Conservation (phyloP, 2,113 vertebrate genomes). For the Galemys pyrenaicus region DNA sequence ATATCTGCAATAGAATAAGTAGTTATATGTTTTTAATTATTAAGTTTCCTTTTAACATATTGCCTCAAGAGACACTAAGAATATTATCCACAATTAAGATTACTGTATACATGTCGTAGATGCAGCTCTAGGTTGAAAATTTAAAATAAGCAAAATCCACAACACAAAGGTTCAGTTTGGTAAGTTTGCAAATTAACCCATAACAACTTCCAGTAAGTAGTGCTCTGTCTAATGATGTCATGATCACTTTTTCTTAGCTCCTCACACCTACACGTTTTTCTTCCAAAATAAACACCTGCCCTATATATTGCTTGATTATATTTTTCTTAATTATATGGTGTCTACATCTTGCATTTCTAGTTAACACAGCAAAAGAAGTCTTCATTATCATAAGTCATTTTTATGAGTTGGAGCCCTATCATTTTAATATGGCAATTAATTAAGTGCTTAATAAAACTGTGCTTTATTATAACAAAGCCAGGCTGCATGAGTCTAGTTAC, state of each 20-base stretch:
- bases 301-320: slow-evolving; percentile 24
- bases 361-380: slow-evolving; percentile 57
- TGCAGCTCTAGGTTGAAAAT: not conserved
- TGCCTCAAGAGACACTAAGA: not conserved
- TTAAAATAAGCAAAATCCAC: not conserved
- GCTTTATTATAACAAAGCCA: slow-evolving; percentile 50
- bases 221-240: not conserved
- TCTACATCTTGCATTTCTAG: slow-evolving; percentile 58
- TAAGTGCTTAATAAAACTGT: slow-evolving; percentile 55
- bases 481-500: not conserved
- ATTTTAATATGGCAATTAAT: slow-evolving; percentile 65
- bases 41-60: not conserved
- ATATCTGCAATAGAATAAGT: not conserved
- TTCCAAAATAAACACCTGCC: not conserved
- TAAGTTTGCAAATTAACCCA: not conserved
- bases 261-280: slow-evolving; percentile 34
- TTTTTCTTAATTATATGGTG: slow-evolving; percentile 68
- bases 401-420: slow-evolving; percentile 53
- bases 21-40: not conserved
- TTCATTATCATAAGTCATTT: slow-evolving; percentile 49
- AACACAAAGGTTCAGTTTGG: not conserved
- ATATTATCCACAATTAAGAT: not conserved
- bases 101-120: not conserved
- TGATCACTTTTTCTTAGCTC: not conserved
- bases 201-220: not conserved